A percentile compares a stretch with the other conserved stretches of the same genome.
phyloP scores from a whole-genome alignment of 2,113 vertebrate genomes.

The Argyrosomus japonicus region DNA sequence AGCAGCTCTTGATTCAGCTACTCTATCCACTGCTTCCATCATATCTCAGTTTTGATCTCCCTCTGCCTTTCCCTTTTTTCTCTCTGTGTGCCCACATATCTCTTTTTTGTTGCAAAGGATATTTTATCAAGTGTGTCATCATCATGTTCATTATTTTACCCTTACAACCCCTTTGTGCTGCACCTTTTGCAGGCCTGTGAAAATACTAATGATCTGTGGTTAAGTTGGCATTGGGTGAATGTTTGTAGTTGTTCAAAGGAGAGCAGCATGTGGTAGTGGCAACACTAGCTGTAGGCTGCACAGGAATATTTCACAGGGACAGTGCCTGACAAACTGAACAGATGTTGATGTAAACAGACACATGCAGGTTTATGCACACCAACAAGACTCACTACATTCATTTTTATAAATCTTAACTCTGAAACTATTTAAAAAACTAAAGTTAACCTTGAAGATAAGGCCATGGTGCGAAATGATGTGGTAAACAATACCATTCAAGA shows the following conservation, averaged over 20 bases:
- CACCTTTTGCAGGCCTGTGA: not conserved
- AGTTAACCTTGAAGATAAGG: not conserved
- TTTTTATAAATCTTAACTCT: not conserved
- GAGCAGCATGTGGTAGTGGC: slow-evolving; percentile 2
- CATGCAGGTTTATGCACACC: not conserved
- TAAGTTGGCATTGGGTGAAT: slow-evolving; percentile 6
- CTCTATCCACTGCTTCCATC: slow-evolving; percentile 11
- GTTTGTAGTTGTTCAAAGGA: slow-evolving; percentile 33
- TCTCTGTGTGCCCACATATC: not conserved
- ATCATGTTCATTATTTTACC: slow-evolving; percentile 34
- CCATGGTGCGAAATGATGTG: not conserved
- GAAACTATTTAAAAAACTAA: not conserved
- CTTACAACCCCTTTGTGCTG: not conserved
- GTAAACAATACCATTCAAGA: not conserved
- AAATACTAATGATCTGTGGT: slow-evolving; percentile 32
- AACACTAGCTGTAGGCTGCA: not conserved
- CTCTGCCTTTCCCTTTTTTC: slow-evolving; percentile 1
- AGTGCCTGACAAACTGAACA: not conserved
- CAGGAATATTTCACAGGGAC: slow-evolving; percentile 19
- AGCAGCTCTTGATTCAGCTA: slow-evolving; percentile 34
- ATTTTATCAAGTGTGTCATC: slow-evolving; percentile 33
- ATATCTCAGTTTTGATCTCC: slow-evolving; percentile 32
- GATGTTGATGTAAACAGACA: slow-evolving; percentile 16
- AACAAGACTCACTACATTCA: not conserved
- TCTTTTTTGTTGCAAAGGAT: slow-evolving; percentile 24